Evolutionary conservation across 2,113 vertebrate genomes (phyloP).

Genomic region (Peucedramus taeniatus): DNA sequence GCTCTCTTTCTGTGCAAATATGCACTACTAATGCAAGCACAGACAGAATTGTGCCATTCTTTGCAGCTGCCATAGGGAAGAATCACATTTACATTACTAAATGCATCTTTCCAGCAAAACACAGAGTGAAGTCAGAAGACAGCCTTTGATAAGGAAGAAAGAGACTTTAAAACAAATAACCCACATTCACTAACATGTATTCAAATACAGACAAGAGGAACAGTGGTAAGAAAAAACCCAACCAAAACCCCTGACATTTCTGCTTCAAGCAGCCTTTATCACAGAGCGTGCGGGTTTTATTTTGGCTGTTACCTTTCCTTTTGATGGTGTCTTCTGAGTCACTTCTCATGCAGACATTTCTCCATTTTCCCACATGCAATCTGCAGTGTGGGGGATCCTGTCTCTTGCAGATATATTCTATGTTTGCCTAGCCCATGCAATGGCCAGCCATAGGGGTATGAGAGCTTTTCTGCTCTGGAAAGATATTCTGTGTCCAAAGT

Average conservation of each 20-base stretch:
- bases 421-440: neutral
- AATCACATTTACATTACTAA: constrained; percentile 70
- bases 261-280: constrained; percentile 54
- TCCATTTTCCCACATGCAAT: neutral
- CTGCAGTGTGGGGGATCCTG: neutral
- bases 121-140: constrained; percentile 56
- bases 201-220: constrained; percentile 63
- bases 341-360: constrained; percentile 24
- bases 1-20: neutral
- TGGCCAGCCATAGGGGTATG: neutral
- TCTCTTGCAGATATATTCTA: neutral
- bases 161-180: constrained; percentile 66
- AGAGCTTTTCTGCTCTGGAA: neutral
- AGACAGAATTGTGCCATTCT: constrained; percentile 56
- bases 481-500: neutral
- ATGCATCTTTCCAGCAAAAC: constrained; percentile 55
- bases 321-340: constrained; percentile 40
- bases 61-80: constrained; percentile 58
- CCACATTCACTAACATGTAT: constrained; percentile 53
- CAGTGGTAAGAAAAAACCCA: neutral
- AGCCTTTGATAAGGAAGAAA: constrained; percentile 67
- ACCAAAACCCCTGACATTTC: constrained; percentile 32
- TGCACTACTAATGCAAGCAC: constrained; percentile 17
- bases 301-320: constrained; percentile 48
- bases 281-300: neutral